phyloP scores from a whole-genome alignment of 2,888 invertebrate species.

The Platycnemis pennipes region DNA sequence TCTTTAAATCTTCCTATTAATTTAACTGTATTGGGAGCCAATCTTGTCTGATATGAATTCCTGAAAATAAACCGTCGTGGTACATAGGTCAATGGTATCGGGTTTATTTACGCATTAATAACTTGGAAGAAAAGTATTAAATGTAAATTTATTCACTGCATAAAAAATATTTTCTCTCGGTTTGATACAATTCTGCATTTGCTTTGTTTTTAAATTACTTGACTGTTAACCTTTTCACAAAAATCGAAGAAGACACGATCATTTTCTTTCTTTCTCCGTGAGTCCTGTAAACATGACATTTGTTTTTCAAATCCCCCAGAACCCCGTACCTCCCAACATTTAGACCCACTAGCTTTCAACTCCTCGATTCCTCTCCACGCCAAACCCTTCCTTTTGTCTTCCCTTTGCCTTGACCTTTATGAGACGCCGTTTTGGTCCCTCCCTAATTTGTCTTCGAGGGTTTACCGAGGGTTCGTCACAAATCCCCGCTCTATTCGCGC shows the following conservation, averaged over 20 bases:
- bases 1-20: too few relatives aligned
- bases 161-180: too few relatives aligned
- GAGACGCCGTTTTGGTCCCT: neutral
- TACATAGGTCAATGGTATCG: too few relatives aligned
- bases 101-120: too few relatives aligned
- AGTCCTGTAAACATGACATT: neutral
- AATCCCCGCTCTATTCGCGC: neutral
- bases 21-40: too few relatives aligned
- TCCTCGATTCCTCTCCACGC: neutral
- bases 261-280: neutral
- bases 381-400: neutral
- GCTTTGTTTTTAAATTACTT: too few relatives aligned
- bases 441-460: neutral
- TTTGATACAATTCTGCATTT: too few relatives aligned
- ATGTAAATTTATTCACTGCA: too few relatives aligned
- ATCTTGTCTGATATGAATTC: too few relatives aligned
- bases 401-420: slow-evolving; percentile 8
- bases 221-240: neutral
- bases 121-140: too few relatives aligned
- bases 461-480: neutral
- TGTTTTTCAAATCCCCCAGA: neutral
- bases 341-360: neutral
- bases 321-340: neutral
- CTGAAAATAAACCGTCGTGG: too few relatives aligned
- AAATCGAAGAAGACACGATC: neutral